Evolutionary conservation across 2,797 vertebrate genomes (phyloP).

Genomic region (Arvicola amphibius): DNA sequence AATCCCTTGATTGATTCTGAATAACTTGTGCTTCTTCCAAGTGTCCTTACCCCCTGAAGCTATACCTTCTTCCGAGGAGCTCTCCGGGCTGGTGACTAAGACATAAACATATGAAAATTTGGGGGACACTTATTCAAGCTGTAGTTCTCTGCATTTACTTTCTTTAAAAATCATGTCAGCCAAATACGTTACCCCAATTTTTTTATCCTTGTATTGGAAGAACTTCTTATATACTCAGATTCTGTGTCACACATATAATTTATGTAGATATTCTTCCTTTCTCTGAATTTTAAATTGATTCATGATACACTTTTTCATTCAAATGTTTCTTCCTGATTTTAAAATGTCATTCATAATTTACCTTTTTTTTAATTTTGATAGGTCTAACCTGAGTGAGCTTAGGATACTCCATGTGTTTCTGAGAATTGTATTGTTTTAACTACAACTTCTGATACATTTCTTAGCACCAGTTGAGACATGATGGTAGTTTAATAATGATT

Average conservation of each 20-base stretch:
- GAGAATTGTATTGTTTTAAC: neutral
- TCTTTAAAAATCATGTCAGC: neutral
- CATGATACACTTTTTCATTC: neutral
- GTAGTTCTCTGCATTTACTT: neutral
- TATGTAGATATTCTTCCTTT: neutral
- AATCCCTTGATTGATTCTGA: accelerated
- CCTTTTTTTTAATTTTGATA: neutral
- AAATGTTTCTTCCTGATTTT: neutral
- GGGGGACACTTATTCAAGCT: neutral
- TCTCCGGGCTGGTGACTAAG: too few species aligned
- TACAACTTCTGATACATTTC: neutral
- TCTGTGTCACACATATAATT: neutral
- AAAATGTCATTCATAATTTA: neutral
- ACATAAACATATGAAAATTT: neutral
- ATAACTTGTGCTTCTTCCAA: neutral
- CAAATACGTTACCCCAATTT: neutral
- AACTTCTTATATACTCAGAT: neutral
- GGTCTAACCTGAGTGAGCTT: neutral
- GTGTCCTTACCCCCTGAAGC: too few species aligned
- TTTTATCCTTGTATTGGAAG: neutral
- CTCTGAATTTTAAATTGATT: neutral
- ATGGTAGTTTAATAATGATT: neutral
- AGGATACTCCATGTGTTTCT: neutral
- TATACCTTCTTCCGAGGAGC: neutral
- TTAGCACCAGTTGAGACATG: neutral